phyloP scores from a whole-genome alignment of 2,797 vertebrate species.

The Aphelocoma californica region DNA sequence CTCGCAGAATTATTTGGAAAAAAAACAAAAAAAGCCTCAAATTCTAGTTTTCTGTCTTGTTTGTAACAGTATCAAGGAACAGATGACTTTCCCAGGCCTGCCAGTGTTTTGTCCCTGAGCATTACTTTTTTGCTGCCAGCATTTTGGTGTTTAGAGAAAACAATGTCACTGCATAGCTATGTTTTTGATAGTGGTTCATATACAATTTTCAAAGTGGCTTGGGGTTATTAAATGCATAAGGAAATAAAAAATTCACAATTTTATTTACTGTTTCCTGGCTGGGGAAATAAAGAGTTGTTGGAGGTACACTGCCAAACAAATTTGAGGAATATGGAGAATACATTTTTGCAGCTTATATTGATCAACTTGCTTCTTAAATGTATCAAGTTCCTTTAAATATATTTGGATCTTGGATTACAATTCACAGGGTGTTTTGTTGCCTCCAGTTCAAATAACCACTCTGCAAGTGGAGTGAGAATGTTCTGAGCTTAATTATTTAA shows the following conservation, averaged over 20 bases:
- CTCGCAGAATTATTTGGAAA: neutral
- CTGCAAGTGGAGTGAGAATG: neutral
- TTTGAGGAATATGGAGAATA: neutral
- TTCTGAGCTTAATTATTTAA: neutral
- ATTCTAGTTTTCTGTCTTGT: neutral
- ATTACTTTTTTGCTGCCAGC: neutral
- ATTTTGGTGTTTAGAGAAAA: neutral
- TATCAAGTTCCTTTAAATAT: neutral
- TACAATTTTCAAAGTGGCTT: rapidly evolving
- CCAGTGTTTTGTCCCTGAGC: slow-evolving; percentile 14
- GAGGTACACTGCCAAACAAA: neutral
- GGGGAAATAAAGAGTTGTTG: neutral
- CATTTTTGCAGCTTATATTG: rapidly evolving
- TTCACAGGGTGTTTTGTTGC: neutral
- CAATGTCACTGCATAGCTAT: neutral
- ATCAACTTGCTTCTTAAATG: rapidly evolving
- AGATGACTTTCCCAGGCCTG: neutral
- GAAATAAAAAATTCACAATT: neutral
- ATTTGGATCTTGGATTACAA: neutral
- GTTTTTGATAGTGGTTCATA: neutral
- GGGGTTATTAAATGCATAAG: neutral
- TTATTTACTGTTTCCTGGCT: neutral
- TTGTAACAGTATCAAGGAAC: neutral
- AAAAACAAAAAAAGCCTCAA: neutral
- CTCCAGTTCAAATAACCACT: neutral